Conservation (phyloP, 1,140 invertebrate species). For the Dysdera silvatica region DNA sequence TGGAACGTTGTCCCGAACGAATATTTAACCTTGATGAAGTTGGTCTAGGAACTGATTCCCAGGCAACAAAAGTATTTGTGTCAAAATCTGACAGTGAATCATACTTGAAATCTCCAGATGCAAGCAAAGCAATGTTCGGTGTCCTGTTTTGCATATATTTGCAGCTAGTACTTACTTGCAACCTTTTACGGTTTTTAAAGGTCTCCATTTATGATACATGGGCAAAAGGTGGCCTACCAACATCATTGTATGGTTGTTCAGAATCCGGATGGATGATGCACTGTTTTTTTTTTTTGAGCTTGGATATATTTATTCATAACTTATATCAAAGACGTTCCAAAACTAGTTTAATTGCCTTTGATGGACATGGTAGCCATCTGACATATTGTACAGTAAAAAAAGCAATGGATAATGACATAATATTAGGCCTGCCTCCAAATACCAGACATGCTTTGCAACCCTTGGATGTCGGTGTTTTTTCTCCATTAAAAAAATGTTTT, state of each 20-base stretch:
- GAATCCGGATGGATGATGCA: constrained; percentile 11
- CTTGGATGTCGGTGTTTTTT: constrained; percentile 20
- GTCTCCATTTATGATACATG: neutral
- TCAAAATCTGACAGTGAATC: neutral
- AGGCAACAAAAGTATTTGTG: neutral
- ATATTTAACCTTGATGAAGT: constrained; percentile 6
- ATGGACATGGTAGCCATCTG: constrained; percentile 3
- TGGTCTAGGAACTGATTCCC: neutral
- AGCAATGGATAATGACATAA: neutral
- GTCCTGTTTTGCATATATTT: constrained; percentile 6
- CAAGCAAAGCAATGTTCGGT: neutral
- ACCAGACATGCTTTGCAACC: constrained; percentile 12
- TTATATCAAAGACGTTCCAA: neutral
- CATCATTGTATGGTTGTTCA: constrained; percentile 2
- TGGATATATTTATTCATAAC: constrained; percentile 3
- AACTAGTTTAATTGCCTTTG: neutral
- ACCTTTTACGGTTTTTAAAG: constrained; percentile 5
- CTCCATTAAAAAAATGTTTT: constrained; percentile 10
- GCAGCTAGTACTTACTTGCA: constrained; percentile 4
- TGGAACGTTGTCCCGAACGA: neutral
- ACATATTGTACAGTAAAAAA: constrained; percentile 1
- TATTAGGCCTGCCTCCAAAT: constrained; percentile 9
- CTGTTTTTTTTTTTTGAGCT: constrained; percentile 1
- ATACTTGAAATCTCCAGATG: neutral
- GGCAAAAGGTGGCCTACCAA: neutral